Percentiles rank a stretch among this genome's conserved stretches.
Conservation (phyloP, 2,797 vertebrate genomes). For the Falco concolor region DNA sequence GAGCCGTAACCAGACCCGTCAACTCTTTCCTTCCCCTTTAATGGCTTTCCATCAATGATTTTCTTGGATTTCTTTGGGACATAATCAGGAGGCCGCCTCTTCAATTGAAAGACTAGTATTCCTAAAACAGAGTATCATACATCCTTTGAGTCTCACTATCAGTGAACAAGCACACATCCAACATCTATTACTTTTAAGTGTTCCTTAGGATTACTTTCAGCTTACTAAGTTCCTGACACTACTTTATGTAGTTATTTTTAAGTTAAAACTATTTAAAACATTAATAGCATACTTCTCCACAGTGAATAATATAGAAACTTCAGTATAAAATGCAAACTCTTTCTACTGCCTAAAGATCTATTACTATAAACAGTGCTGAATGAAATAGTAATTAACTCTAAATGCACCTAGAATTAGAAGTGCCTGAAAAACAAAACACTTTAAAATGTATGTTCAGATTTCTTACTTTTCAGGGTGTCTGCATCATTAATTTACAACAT, state of each 20-base stretch:
- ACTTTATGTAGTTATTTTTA: neutral
- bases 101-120: conserved; percentile 90
- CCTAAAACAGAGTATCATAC: conserved; percentile 71
- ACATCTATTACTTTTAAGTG: neutral
- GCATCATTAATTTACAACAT: neutral
- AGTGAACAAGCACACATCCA: neutral
- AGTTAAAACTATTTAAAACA: neutral
- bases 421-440: neutral
- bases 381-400: neutral
- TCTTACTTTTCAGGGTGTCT: neutral
- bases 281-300: neutral
- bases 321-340: neutral
- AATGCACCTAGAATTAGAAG: neutral
- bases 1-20: conserved; percentile 75
- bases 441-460: neutral
- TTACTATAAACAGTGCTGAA: neutral
- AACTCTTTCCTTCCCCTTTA: conserved; percentile 76
- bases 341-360: neutral
- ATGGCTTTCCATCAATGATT: conserved; percentile 78
- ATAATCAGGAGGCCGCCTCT: conserved; percentile 89
- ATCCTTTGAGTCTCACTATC: neutral
- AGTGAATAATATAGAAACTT: neutral
- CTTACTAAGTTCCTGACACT: neutral
- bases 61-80: conserved; percentile 85
- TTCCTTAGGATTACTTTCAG: neutral